A percentile compares a stretch with the other conserved stretches of the same genome.
phyloP scores from a whole-genome alignment of 2,797 vertebrate genomes.

The Macroramphosus scolopax region DNA sequence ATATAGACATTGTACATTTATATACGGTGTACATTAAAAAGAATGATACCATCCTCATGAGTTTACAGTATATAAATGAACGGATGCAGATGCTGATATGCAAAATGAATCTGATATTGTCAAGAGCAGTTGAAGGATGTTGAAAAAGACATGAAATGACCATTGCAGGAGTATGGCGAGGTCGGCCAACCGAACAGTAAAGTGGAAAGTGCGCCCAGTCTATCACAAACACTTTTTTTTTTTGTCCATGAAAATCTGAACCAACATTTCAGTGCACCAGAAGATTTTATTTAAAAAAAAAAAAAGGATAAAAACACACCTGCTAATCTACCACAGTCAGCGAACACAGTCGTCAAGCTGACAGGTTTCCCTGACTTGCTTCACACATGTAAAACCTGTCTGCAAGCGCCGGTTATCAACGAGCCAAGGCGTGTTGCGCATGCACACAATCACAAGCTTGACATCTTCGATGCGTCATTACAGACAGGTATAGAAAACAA shows the following conservation, averaged over 20 bases:
- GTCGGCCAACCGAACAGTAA: constrained; percentile 47
- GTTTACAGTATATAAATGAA: constrained; percentile 73
- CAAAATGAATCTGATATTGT: constrained; percentile 51
- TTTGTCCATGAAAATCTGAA: constrained; percentile 72
- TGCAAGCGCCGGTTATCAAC: constrained; percentile 50
- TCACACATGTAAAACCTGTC: constrained; percentile 60
- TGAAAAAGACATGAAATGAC: constrained; percentile 38
- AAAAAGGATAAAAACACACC: constrained; percentile 70
- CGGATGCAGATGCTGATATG: constrained; percentile 45
- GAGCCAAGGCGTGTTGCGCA: constrained; percentile 36
- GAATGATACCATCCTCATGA: constrained; percentile 77
- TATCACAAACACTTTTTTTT: constrained; percentile 49
- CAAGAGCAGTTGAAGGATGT: constrained; percentile 43
- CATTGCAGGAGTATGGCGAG: constrained; percentile 36
- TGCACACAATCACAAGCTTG: constrained; percentile 43
- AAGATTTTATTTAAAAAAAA: constrained; percentile 45
- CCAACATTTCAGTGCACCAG: constrained; percentile 80
- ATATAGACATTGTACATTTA: constrained; percentile 83
- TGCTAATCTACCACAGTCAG: constrained; percentile 77
- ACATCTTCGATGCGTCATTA: constrained; percentile 46
- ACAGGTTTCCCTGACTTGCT: constrained; percentile 75
- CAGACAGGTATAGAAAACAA: constrained; percentile 52
- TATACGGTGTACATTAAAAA: constrained; percentile 82
- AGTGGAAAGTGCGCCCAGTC: constrained; percentile 62
- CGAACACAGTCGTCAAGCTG: constrained; percentile 72